Percentiles rank a stretch among this genome's conserved stretches.
These are phyloP conservation scores for Chironomus striatipennis DNA, from an alignment of 1,140 invertebrate genomes.

Conservation along the genomic window DNA sequence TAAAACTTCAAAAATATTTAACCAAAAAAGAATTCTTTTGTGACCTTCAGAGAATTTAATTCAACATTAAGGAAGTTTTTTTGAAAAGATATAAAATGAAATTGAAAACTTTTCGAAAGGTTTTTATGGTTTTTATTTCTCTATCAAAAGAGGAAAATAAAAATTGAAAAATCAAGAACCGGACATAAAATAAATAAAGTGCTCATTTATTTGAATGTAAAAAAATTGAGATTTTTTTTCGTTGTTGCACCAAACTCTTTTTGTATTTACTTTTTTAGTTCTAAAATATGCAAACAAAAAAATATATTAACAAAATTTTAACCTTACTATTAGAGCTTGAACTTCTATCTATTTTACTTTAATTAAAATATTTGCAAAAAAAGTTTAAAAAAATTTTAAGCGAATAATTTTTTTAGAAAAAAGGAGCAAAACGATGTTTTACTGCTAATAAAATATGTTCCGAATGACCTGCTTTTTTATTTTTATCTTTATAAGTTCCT, in stretches of 20 bases:
- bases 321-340: constrained; percentile 12
- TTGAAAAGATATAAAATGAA: background rate
- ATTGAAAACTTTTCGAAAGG: background rate
- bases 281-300: background rate
- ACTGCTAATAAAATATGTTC: constrained; percentile 37
- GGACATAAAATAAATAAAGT: background rate
- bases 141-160: background rate
- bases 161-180: background rate
- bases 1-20: background rate
- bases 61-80: background rate
- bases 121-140: no score
- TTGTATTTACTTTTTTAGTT: background rate
- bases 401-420: constrained; percentile 28
- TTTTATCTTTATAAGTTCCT: constrained; percentile 25
- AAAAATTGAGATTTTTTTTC: background rate
- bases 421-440: constrained; percentile 30
- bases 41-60: background rate
- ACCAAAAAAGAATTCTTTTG: background rate
- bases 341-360: constrained; percentile 25
- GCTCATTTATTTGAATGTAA: constrained; percentile 14
- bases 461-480: constrained; percentile 38
- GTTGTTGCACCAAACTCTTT: background rate
- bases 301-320: constrained; percentile 1
- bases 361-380: constrained; percentile 29
- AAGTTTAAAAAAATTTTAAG: constrained; percentile 26